phyloP scores from a whole-genome alignment of 1,140 invertebrate genomes.

The Elymnias hypermnestra region DNA sequence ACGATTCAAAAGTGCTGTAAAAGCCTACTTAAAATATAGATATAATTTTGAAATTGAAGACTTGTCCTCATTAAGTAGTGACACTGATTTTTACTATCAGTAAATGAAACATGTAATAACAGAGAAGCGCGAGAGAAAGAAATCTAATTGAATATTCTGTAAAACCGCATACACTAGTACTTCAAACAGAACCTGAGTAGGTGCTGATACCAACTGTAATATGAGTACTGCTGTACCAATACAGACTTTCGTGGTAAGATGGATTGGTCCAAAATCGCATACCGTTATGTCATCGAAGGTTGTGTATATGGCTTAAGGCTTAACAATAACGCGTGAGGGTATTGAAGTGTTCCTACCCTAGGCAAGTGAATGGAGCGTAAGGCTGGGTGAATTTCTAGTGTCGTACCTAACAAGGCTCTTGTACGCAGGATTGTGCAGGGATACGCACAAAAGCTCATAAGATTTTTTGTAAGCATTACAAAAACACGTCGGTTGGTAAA shows the following conservation, averaged over 20 bases:
- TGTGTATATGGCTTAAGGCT: conserved; percentile 14
- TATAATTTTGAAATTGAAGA: no score
- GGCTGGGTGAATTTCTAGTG: conserved; percentile 23
- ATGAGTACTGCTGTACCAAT: neutral
- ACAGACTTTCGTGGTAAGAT: conserved; percentile 8
- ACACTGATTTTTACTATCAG: neutral
- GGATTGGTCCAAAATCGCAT: conserved; percentile 18
- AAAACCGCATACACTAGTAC: conserved; percentile 1
- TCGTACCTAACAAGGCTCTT: conserved; percentile 27
- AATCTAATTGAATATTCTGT: conserved; percentile 5
- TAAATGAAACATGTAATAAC: neutral
- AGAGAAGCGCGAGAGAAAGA: neutral
- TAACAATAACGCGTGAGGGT: conserved; percentile 19
- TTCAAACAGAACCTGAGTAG: conserved; percentile 13
- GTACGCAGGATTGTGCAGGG: neutral
- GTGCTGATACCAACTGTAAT: conserved; percentile 6
- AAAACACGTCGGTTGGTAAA: no score
- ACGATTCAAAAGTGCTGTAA: no score
- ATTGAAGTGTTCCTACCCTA: conserved; percentile 27
- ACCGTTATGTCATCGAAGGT: conserved; percentile 8
- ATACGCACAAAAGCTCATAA: neutral
- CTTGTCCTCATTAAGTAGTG: no score
- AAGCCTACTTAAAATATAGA: no score
- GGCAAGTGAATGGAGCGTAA: conserved; percentile 24
- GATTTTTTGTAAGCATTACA: neutral